A percentile compares a stretch with the other conserved stretches of the same genome.
phyloP scores from a whole-genome alignment of 2,113 vertebrate species.

The Halichoerus grypus region DNA sequence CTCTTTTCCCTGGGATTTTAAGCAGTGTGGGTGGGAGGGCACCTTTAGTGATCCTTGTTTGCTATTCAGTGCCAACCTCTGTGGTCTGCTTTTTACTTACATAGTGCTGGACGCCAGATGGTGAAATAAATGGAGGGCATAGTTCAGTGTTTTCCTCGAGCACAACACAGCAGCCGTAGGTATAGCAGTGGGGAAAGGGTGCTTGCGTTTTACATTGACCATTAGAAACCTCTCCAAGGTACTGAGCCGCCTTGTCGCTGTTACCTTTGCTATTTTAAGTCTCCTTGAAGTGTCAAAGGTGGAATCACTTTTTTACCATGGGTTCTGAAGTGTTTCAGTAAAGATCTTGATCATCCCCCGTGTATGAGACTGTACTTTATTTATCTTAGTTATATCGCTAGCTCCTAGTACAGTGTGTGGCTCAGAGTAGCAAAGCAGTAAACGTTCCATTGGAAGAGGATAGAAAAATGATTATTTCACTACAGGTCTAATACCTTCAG shows the following conservation, averaged over 20 bases:
- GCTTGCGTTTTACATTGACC: background rate
- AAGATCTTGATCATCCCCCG: background rate
- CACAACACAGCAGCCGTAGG: background rate
- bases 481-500: background rate
- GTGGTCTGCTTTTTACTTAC: background rate
- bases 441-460: background rate
- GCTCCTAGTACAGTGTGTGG: background rate
- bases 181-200: background rate
- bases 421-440: conserved; percentile 1
- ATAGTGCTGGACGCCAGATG: background rate
- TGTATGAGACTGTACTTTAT: background rate
- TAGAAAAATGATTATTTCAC: background rate
- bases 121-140: conserved; percentile 47
- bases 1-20: conserved; percentile 18
- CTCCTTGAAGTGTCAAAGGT: conserved; percentile 11
- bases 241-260: background rate
- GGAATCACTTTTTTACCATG: background rate
- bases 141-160: background rate
- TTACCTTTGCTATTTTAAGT: background rate
- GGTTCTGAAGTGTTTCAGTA: conserved; percentile 11
- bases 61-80: background rate
- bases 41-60: conserved; percentile 27
- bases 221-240: conserved; percentile 65
- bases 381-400: background rate
- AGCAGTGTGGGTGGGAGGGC: background rate